Conservation (phyloP, 2,113 vertebrate genomes). For the Ptilorrhoa leucosticta region DNA sequence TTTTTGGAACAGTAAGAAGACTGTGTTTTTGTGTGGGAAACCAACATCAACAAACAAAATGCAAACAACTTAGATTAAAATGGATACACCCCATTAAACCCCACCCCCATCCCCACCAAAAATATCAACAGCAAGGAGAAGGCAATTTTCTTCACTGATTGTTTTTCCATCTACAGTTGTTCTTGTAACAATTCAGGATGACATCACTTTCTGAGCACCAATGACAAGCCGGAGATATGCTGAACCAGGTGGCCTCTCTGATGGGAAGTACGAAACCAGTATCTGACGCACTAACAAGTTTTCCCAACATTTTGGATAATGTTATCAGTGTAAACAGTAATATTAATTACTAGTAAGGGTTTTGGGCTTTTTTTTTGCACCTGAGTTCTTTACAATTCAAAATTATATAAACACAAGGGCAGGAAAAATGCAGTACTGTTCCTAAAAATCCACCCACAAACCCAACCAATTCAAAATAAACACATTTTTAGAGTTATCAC, state of each 20-base stretch:
- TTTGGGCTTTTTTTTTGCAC: background rate
- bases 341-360: background rate
- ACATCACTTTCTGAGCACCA: background rate
- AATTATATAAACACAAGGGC: background rate
- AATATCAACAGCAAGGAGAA: background rate
- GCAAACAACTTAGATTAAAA: background rate
- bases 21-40: background rate
- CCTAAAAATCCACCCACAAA: background rate
- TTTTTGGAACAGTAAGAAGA: background rate
- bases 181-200: background rate
- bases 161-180: background rate
- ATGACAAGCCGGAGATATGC: background rate
- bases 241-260: background rate
- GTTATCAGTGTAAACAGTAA: background rate
- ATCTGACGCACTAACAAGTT: background rate
- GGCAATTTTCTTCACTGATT: background rate
- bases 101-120: accelerated
- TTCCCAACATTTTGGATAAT: background rate
- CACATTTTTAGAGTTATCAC: background rate
- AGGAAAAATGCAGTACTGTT: background rate
- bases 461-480: background rate
- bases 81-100: background rate
- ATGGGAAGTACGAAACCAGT: background rate
- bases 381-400: background rate
- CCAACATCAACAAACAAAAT: background rate